Evolutionary conservation across 2,113 vertebrate species (phyloP), one percentile per base, ranked within the genome.

Genomic region (Sminthopsis crassicaudata): DNA sequence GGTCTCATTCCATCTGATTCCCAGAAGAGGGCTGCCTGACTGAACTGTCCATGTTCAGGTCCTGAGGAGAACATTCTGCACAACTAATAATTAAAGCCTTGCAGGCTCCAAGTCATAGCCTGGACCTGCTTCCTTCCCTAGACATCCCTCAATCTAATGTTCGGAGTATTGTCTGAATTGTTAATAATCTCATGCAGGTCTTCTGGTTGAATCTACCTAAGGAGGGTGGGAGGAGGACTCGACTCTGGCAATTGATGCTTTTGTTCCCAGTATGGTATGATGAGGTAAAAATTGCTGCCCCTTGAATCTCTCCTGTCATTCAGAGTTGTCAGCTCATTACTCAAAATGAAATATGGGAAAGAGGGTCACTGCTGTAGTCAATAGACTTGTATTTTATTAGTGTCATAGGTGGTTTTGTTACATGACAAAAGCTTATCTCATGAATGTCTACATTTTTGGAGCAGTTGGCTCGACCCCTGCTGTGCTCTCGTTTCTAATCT

Each of bases 281-380:
- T 11, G 50, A 46, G 54, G 2, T 90, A 91, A 93, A 89, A 76
- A 93, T 93, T 25, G 91, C 90, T 94, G 48, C 53, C 91, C 84
- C 94, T 53, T 95, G 91, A 97, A 92, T 90, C 48, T 91, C 0
- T 94, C 93, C 42, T 24, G 94, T 89, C 42, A 0, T 23, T 8
- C 24, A 2, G 67, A 57, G 26, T 48, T 48, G 94, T 94, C 91
- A 91, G 51, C 51, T 93, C 26, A 55, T 54, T 48, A 53, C 55
- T 90, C 51, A 91, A 94, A 95, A 53, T 95, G 51, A 94, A 93
- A 93, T 53, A 92, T 11, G 89, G 53, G 50, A 90, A 95, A 92
- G 76, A 84, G n/a, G 36, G 96, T 53, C 14, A 89, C 2, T 25
- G 54, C 36, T 53, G 89, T 11, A 91, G 93, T 55, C 46, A 96